Percentiles rank a stretch among this genome's conserved stretches.
These are phyloP conservation scores for Falco punctatus DNA, from an alignment of 2,113 vertebrate genomes.

Conservation along the genomic window DNA sequence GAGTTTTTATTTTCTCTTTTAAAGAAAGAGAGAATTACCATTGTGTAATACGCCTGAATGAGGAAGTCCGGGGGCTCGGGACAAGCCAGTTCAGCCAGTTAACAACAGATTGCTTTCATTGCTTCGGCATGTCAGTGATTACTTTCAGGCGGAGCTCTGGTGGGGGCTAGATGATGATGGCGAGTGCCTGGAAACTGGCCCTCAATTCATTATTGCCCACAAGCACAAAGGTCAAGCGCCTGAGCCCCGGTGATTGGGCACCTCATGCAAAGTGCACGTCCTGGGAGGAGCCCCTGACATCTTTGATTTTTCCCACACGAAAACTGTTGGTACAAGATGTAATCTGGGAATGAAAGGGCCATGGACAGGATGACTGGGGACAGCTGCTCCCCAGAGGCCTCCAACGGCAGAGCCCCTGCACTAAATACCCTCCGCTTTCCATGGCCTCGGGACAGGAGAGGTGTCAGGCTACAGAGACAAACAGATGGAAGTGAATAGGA, in stretches of 20 bases:
- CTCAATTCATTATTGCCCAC: slow-evolving; percentile 64
- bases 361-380: slow-evolving; percentile 41
- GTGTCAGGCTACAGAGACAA: slow-evolving; percentile 55
- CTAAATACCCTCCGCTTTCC: background rate
- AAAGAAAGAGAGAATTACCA: background rate
- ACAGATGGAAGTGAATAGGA: slow-evolving; percentile 49
- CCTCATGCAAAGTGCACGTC: slow-evolving; percentile 54
- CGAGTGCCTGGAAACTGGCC: slow-evolving; percentile 11
- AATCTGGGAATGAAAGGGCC: slow-evolving; percentile 45
- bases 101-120: slow-evolving; percentile 45
- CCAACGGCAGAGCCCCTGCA: background rate
- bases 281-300: slow-evolving; percentile 61
- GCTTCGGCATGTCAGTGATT: slow-evolving; percentile 26
- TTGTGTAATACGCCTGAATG: background rate
- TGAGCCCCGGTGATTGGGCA: slow-evolving; percentile 8
- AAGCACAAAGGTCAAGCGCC: slow-evolving; percentile 57
- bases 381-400: slow-evolving; percentile 50
- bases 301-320: slow-evolving; percentile 73
- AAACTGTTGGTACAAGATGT: slow-evolving; percentile 62
- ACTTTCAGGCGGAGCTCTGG: background rate
- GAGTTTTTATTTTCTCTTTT: background rate
- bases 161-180: slow-evolving; percentile 34
- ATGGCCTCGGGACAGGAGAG: slow-evolving; percentile 19
- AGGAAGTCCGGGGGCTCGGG: background rate
- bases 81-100: background rate